Evolutionary conservation across 2,888 invertebrate genomes (phyloP).

Genomic region (Actias luna): DNA sequence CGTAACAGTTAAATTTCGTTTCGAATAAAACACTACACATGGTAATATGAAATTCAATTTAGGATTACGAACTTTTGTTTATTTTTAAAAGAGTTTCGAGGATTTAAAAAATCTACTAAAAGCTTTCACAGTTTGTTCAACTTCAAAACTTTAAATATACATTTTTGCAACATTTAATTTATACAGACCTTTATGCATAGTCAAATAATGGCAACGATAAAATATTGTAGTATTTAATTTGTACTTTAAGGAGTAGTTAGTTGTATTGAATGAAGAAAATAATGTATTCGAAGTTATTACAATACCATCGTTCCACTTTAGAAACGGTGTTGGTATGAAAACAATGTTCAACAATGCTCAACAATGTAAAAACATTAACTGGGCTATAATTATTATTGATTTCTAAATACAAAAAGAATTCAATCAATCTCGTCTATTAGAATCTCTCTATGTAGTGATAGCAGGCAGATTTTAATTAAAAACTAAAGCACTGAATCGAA

Average conservation of each 20-base stretch:
- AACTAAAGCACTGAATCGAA: no score
- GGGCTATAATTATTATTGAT: not conserved
- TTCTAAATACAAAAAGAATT: no score
- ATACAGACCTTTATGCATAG: not conserved
- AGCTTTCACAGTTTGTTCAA: slow-evolving; percentile 1
- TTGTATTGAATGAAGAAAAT: not conserved
- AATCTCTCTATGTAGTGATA: no score
- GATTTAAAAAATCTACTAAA: not conserved
- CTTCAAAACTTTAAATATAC: not conserved
- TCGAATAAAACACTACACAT: not conserved
- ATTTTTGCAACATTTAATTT: not conserved
- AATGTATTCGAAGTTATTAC: not conserved
- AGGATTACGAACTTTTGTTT: slow-evolving; percentile 2
- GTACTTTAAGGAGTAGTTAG: no score
- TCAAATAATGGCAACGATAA: not conserved
- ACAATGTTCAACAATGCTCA: not conserved
- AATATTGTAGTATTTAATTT: not conserved
- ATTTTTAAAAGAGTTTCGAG: not conserved
- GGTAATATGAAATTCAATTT: slow-evolving; percentile 1
- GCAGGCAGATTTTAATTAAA: no score
- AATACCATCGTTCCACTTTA: not conserved
- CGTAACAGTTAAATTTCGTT: not conserved
- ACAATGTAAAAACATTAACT: no score
- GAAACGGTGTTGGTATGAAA: not conserved
- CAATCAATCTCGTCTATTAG: no score